Base-by-base conservation (phyloP, 2,888 invertebrate genomes). In the Oasisia sp. region DNA sequence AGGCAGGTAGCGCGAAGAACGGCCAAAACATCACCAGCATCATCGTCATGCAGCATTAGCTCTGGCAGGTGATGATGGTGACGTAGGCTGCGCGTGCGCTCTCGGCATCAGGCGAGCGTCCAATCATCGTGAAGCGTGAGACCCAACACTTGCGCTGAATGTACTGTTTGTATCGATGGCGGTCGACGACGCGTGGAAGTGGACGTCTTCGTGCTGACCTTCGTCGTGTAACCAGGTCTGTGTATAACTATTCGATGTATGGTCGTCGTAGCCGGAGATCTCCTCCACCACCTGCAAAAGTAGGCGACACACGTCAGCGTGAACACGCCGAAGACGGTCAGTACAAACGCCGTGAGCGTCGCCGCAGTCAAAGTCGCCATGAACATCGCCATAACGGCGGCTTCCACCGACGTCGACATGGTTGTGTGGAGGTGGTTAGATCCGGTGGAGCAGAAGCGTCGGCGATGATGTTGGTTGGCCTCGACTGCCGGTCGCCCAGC, bases 111-210 rank as follows among this genome's bases (percentile, higher is more conserved):
- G 7, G 27, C 7, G 27, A 19, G 5, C 1, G 7, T n/a, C 74
- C 74, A 74, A 19, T 74, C 74, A 27, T 27, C 27, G 38, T 4
- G 38, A 38, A 38, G 38, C 38, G 38, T 38, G 27, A 7, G 27
- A 74, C 74, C 27, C 74, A 74, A 74, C 74, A 74, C 74, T 74
- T 74, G 74, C 74, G 19, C 32, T 32, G 58, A 99, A 99, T 0
- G 99, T 99, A 93, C 98, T 97, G 96, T 99, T 99, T 0, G 98
- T 98, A 96, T 99, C 99, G 93, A 99, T 97, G 44, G 99, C 99
- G 96, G 97, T 98, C 0, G 98, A 98, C 0, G 98, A 98, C 0
- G 99, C 98, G 0, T 99, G 98, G 93, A 95, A 95, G 94, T 95
- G 95, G 90, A 94, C 94, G 93, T 95, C 95, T 90, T 95, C 94